phyloP scores from a whole-genome alignment of 35 echinoderm and acorn worm genomes.

The Apostichopus japonicus region DNA sequence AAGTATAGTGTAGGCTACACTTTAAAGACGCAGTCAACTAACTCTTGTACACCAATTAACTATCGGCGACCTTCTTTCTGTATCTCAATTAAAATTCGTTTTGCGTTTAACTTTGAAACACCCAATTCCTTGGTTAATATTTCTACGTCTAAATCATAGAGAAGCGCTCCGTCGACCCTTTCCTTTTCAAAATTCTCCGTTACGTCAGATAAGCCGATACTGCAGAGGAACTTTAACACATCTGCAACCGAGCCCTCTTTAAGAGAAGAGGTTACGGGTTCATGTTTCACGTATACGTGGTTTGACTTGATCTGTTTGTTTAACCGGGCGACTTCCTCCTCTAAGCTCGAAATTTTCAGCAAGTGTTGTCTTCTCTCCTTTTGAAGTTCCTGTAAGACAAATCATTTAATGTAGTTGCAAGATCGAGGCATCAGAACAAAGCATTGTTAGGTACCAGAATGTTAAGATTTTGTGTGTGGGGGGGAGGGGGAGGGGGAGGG shows the following conservation, averaged over 20 bases:
- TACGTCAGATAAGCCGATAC: not conserved
- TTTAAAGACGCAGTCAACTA: too few species aligned
- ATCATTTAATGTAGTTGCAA: not conserved
- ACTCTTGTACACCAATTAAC: too few species aligned
- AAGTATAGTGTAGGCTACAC: too few species aligned
- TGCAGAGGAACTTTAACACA: not conserved
- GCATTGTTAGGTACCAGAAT: too few species aligned
- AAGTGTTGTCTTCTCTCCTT: not conserved
- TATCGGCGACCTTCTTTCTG: not conserved
- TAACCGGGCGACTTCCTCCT: not conserved
- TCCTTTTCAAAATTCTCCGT: not conserved
- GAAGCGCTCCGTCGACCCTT: not conserved
- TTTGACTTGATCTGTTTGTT: not conserved
- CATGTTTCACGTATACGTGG: not conserved
- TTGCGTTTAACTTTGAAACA: not conserved
- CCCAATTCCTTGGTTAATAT: not conserved
- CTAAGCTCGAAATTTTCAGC: not conserved
- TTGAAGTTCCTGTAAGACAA: not conserved
- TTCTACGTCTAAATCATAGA: conserved; percentile 4
- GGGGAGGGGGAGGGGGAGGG: too few species aligned
- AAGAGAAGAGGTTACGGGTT: not conserved
- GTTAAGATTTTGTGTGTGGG: too few species aligned
- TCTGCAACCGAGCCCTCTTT: not conserved
- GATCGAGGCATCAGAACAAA: too few species aligned
- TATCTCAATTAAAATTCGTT: not conserved